These are phyloP conservation scores for Himalopsyche kuldschensis DNA, from an alignment of 2,888 invertebrate genomes.

Conservation along the genomic window DNA sequence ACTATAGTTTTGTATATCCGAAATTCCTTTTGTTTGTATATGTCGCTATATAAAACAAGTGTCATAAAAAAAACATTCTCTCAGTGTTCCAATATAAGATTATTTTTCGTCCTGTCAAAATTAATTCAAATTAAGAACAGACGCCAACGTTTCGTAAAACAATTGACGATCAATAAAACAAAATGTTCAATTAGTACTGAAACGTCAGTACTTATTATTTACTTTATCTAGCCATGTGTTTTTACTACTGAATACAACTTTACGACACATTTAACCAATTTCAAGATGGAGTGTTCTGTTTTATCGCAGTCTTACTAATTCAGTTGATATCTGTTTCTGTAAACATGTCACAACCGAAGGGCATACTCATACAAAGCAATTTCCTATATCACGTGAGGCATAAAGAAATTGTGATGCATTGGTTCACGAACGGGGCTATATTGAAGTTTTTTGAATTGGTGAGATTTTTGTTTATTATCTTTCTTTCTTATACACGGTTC, in stretches of 20 bases:
- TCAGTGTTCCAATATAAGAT: not conserved
- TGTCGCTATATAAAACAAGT: not conserved
- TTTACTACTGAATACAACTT: not conserved
- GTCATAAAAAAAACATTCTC: not conserved
- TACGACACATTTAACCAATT: not conserved
- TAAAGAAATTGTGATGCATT: constrained; percentile 3
- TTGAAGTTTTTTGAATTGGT: constrained; percentile 22
- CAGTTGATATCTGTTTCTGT: not conserved
- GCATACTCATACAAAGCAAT: constrained; percentile 11
- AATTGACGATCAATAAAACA: not conserved
- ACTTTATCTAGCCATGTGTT: not conserved
- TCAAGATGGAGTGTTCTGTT: not conserved
- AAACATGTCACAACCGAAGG: not conserved
- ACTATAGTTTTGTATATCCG: no score
- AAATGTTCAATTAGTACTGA: not conserved
- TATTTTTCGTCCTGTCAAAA: not conserved
- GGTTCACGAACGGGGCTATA: constrained; percentile 12
- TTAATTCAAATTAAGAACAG: not conserved
- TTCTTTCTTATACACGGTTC: not conserved
- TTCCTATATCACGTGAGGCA: constrained; percentile 8
- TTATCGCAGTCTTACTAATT: not conserved
- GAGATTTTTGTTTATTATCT: not conserved
- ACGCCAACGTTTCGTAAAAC: not conserved
- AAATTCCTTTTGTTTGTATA: not conserved
- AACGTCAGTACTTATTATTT: not conserved